A percentile compares a stretch with the other conserved stretches of the same genome.
Evolutionary conservation across 2,888 invertebrate genomes (phyloP).

Genomic region (Tachina lurida): DNA sequence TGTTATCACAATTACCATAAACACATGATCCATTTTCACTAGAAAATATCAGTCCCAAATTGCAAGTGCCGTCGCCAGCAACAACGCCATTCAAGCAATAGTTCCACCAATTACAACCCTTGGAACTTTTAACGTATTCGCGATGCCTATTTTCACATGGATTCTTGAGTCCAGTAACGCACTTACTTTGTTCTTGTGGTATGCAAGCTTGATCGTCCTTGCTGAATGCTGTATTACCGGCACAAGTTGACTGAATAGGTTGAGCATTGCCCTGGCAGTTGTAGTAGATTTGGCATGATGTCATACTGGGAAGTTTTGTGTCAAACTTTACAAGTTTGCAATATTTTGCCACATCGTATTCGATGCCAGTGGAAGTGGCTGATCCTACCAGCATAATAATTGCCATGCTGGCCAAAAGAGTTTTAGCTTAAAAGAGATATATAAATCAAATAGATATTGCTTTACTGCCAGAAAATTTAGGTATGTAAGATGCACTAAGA

Average conservation of each 20-base stretch:
- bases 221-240: conserved; percentile 62
- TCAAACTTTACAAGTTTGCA: conserved; percentile 71
- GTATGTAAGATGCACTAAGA: no score
- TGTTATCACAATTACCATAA: conserved; percentile 68
- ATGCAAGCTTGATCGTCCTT: conserved; percentile 71
- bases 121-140: conserved; percentile 59
- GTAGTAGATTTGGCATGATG: conserved; percentile 71
- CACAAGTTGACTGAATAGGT: not conserved
- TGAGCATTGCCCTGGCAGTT: conserved; percentile 56
- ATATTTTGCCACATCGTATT: conserved; percentile 67
- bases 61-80: conserved; percentile 65
- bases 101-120: conserved; percentile 71
- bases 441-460: not conserved
- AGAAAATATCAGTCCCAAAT: conserved; percentile 62
- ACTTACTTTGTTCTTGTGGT: conserved; percentile 47
- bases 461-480: not conserved
- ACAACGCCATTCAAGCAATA: conserved; percentile 69
- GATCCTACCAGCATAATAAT: conserved; percentile 53
- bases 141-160: conserved; percentile 65
- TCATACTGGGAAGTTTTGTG: conserved; percentile 70
- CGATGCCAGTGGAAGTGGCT: conserved; percentile 45
- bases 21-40: conserved; percentile 40
- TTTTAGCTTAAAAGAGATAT: conserved; percentile 57
- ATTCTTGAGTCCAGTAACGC: conserved; percentile 49
- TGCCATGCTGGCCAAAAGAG: conserved; percentile 51